Percentiles rank a stretch among this genome's conserved stretches.
phyloP scores from a whole-genome alignment of 2,797 vertebrate genomes.

The Phyllotis vaccarum region DNA sequence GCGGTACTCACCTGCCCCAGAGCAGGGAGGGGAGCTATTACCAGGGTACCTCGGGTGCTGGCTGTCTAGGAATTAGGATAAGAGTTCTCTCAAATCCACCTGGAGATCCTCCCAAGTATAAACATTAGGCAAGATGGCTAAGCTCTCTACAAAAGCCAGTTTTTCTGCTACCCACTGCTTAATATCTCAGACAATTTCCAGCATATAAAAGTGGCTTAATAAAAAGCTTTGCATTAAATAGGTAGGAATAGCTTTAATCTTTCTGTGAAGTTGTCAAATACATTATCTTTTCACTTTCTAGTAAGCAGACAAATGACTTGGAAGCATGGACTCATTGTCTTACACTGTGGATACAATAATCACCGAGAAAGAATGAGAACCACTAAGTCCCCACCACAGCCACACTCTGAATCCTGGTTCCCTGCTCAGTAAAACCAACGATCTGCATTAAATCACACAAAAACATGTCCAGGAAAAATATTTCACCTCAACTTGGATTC shows the following conservation, averaged over 20 bases:
- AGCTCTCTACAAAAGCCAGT: neutral
- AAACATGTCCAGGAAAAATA: neutral
- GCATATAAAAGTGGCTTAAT: neutral
- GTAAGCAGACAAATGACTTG: neutral
- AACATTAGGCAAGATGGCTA: neutral
- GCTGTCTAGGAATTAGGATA: neutral
- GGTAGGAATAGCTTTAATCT: neutral
- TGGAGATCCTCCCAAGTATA: neutral
- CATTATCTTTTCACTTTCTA: neutral
- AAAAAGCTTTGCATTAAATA: neutral
- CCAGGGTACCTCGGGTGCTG: neutral
- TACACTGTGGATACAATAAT: neutral
- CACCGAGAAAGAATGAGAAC: neutral
- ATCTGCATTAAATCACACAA: neutral
- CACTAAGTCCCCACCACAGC: neutral
- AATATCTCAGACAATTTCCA: neutral
- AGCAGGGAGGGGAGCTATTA: neutral
- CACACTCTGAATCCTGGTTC: neutral
- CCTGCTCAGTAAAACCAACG: neutral
- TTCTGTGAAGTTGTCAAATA: constrained; percentile 4
- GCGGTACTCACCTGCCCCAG: neutral
- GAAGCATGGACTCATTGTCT: neutral
- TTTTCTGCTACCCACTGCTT: neutral
- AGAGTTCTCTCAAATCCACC: neutral
- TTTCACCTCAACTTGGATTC: constrained; percentile 24